A percentile compares a stretch with the other conserved stretches of the same genome.
These are phyloP conservation scores for Drosophila leontia DNA, from an alignment of 1,140 invertebrate species.

Conservation along the genomic window DNA sequence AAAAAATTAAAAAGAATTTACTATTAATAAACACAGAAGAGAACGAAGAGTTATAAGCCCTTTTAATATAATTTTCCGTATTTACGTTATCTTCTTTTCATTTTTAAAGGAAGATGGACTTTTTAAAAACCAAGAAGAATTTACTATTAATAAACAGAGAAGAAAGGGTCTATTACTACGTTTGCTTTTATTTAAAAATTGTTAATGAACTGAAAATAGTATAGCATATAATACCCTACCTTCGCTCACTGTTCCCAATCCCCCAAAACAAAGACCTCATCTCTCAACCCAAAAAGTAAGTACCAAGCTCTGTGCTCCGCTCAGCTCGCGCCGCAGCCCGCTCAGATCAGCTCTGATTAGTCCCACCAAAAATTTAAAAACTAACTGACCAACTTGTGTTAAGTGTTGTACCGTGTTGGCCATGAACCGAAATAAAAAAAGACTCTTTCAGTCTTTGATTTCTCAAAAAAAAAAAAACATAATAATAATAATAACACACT, in stretches of 20 bases:
- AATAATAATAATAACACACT: conserved; percentile 4
- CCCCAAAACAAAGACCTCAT: not conserved
- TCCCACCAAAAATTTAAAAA: conserved; percentile 1
- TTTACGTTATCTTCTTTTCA: no score
- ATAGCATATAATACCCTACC: not conserved
- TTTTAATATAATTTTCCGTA: no score
- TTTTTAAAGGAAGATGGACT: no score
- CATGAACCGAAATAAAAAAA: not conserved
- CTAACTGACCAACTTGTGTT: conserved; percentile 30
- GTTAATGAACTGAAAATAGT: no score
- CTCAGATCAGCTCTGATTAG: conserved; percentile 29
- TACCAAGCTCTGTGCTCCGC: conserved; percentile 32
- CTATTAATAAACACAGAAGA: no score
- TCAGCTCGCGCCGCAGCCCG: conserved; percentile 44
- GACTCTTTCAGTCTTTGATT: not conserved
- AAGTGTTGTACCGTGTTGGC: conserved; percentile 37
- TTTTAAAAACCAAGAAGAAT: no score
- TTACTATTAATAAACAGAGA: no score
- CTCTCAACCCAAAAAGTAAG: conserved; percentile 8
- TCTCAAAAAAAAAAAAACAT: not conserved
- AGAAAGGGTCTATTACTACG: no score
- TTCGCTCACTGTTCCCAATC: not conserved
- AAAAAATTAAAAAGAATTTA: no score
- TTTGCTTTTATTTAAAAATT: not conserved
- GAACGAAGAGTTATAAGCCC: no score